These are phyloP conservation scores for Cynoglossus semilaevis DNA, from an alignment of 2,113 vertebrate genomes.

Conservation along the genomic window DNA sequence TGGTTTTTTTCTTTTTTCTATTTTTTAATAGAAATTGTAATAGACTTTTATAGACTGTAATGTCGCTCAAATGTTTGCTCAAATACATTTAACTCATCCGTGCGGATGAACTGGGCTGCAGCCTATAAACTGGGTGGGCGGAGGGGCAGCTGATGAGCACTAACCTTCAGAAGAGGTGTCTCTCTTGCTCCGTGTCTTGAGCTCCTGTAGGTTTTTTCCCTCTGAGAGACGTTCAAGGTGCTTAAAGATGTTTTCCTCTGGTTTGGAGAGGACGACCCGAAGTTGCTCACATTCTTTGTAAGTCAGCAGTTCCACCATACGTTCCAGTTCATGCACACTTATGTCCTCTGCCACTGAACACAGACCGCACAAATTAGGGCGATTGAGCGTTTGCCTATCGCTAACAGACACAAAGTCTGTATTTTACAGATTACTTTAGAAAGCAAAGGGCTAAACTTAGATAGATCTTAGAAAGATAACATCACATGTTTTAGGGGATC, in stretches of 20 bases:
- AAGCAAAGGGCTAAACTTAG: too few relatives aligned
- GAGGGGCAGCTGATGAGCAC: not conserved
- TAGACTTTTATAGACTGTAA: not conserved
- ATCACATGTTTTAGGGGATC: too few relatives aligned
- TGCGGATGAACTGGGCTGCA: too few relatives aligned
- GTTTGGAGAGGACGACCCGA: constrained; percentile 56
- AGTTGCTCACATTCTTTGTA: constrained; percentile 69
- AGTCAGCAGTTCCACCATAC: constrained; percentile 71
- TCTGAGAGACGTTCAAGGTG: constrained; percentile 51
- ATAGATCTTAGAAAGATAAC: too few relatives aligned
- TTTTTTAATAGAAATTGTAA: too few relatives aligned
- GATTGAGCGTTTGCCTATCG: not conserved
- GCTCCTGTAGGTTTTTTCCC: constrained; percentile 53
- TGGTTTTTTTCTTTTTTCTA: too few relatives aligned
- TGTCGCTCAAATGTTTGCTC: too few relatives aligned
- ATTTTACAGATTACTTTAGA: too few relatives aligned
- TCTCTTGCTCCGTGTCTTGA: constrained; percentile 41
- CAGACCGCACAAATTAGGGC: not conserved
- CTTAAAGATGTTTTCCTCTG: constrained; percentile 61
- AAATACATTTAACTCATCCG: too few relatives aligned
- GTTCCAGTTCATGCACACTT: constrained; percentile 62
- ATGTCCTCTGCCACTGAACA: constrained; percentile 66
- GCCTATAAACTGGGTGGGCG: not conserved
- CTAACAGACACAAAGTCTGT: too few relatives aligned
- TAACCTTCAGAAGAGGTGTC: constrained; percentile 39